Base-by-base conservation (phyloP, 2,113 vertebrate species). In the Speoplatyrhinus poulsoni region DNA sequence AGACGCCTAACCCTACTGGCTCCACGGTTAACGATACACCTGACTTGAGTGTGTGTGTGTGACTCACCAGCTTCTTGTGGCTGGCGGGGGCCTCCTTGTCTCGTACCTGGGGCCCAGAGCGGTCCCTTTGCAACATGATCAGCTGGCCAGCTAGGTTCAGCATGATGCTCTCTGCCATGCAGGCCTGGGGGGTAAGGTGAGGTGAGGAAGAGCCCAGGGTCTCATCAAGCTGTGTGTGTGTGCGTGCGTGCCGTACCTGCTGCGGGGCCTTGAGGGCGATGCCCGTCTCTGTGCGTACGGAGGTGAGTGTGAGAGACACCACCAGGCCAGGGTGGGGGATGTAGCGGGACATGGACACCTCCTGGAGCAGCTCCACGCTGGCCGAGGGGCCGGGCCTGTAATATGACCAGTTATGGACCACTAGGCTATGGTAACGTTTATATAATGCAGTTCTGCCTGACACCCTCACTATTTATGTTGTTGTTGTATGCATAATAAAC, bases 321-420 rank as follows among this genome's bases (percentile, higher is more conserved):
- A 99, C 97, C 33, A 99, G 93, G 76, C 94, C 95, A 10, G 98
- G 96, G 75, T 99, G 98, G 87, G 98, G 96, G 88, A 99, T 99
- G 82, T 99, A 99, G 70, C 96, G 96, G 41, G 96, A 98, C 97
- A 99, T 99, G 3, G 98, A 96, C 32, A 99, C 96, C 80, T 99
- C 96, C 87, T 99, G 98, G 75, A 99, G 92, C 87, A 98, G 85
- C 32, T 98, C 95, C 88, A 99, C 91, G 86, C 87, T 92, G 72
- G 93, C 95, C 47, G 93, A 93, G 12, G 95, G 93, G 65, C 91
- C 94, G 56, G 93, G 92, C 84, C 97, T 98, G 85, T 75, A 73
- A 12, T 11, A 50, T 11, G 36, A 8, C 36, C 36, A 5, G 6
- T 41, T 41, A 41, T 5, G 36, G 36, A 8, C 36, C 36, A 41